Evolutionary conservation across 2,888 invertebrate species (phyloP), one percentile per base, ranked within the genome.

Genomic region (Rhagium mordax): DNA sequence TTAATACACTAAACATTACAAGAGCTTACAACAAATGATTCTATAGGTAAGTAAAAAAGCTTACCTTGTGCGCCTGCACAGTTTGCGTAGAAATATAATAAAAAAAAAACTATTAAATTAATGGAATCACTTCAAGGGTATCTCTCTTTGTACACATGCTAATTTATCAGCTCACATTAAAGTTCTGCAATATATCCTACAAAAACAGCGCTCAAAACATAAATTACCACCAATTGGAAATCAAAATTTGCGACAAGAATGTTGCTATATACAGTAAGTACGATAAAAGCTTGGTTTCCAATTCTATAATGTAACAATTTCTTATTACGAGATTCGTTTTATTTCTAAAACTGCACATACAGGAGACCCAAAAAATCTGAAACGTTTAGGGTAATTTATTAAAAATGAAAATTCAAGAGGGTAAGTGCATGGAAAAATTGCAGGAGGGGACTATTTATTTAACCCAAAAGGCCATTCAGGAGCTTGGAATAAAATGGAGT

Each of bases 21-120:
- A 18, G 18, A 29, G 16, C 29, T 41, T 15, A 60, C 18, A 29
- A 8, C 8, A 41, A 47, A 24, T 8, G 47, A 61, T 21, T 47
- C 61, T 61, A 33, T n/a, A 27, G 65, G 65, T 53, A 65, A 65
- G 65, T 65, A 65, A 65, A 65, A 53, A 65, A 16, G 60, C 76
- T 76, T 75, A 74, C 77, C 79, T 80, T 78, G 48, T 74, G 75
- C 55, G 77, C 79, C 80, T 78, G 73, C 74, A 70, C 72, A 70
- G 78, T 72, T 77, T 71, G 76, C 75, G 74, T 75, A 71, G 74
- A 74, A 77, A 78, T 78, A 72, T 70, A 79, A 77, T 70, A 78
- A 71, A 60, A 77, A 60, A 77, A 74, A 67, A 60, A 33, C 67
- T 75, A 64, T 72, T 70, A 62, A 72, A 71, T 48, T 21, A 49